phyloP scores from a whole-genome alignment of 2,888 invertebrate genomes.

The Lycia hirtaria region DNA sequence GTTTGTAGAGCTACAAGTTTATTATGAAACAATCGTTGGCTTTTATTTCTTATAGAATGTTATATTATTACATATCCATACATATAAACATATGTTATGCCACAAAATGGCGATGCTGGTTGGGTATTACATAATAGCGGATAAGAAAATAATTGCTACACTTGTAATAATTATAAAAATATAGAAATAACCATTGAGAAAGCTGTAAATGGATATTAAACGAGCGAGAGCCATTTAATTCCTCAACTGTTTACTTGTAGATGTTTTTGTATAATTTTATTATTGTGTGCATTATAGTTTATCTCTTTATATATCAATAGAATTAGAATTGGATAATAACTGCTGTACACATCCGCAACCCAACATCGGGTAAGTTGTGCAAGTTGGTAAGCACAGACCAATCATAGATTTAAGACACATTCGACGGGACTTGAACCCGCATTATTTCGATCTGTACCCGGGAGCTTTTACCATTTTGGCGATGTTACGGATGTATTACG shows the following conservation, averaged over 20 bases:
- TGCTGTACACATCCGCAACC: too few species aligned
- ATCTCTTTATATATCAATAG: too few species aligned
- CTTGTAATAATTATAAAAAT: conserved; percentile 18
- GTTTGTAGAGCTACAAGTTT: not conserved
- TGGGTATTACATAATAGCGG: conserved; percentile 11
- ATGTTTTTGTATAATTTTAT: not conserved
- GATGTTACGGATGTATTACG: too few species aligned
- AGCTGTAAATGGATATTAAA: conserved; percentile 19
- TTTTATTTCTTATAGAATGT: conserved; percentile 3
- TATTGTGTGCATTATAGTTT: not conserved
- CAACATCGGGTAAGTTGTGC: too few species aligned
- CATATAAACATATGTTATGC: conserved; percentile 1
- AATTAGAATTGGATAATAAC: too few species aligned
- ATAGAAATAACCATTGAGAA: conserved; percentile 20
- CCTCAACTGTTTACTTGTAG: conserved; percentile 5
- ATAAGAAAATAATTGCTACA: conserved; percentile 25
- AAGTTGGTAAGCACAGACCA: too few species aligned
- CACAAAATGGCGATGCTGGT: conserved; percentile 5
- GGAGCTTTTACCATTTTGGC: too few species aligned
- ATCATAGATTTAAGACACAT: too few species aligned
- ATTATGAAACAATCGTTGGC: not conserved
- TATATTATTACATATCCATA: not conserved
- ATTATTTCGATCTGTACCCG: too few species aligned
- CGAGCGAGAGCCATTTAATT: conserved; percentile 8
- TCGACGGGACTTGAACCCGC: too few species aligned